A percentile compares a stretch with the other conserved stretches of the same genome.
Conservation (phyloP, 2,888 invertebrate genomes). For the Athetis lepigone region DNA sequence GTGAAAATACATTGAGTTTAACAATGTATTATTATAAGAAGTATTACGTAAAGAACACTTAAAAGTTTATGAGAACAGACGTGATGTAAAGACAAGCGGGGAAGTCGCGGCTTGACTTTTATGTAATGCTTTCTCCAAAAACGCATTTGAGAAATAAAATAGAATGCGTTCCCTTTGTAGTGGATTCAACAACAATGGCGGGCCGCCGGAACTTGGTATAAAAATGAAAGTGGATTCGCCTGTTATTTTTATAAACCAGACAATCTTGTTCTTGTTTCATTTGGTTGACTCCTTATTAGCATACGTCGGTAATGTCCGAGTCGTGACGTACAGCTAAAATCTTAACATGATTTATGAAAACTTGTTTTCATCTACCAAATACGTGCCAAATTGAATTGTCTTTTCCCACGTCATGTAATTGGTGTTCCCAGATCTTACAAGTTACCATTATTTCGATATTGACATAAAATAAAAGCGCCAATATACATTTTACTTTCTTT, state of each 20-base stretch:
- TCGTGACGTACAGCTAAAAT: conserved; percentile 65
- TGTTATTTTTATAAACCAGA: conserved; percentile 88
- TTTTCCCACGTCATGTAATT: conserved; percentile 39
- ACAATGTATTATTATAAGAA: conserved; percentile 54
- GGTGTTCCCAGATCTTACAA: conserved; percentile 38
- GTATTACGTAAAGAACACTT: conserved; percentile 60
- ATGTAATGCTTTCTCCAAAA: conserved; percentile 73
- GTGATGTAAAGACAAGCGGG: conserved; percentile 55
- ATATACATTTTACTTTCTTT: conserved; percentile 11
- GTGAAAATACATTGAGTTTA: conserved; percentile 52
- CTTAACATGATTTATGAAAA: conserved; percentile 71
- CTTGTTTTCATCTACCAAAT: conserved; percentile 40
- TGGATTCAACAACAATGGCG: conserved; percentile 79
- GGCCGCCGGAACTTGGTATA: conserved; percentile 83
- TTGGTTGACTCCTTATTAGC: conserved; percentile 80
- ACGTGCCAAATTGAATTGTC: conserved; percentile 63
- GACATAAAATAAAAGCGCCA: conserved; percentile 15
- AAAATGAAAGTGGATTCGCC: conserved; percentile 89
- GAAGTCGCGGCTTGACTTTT: conserved; percentile 59
- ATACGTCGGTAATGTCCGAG: conserved; percentile 69
- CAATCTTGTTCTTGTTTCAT: conserved; percentile 87
- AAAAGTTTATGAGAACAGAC: conserved; percentile 59
- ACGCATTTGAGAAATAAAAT: conserved; percentile 74
- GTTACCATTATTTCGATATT: conserved; percentile 24
- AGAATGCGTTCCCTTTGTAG: conserved; percentile 80